Evolutionary conservation across 2,888 invertebrate genomes (phyloP).

Genomic region (Vandiemenella viatica): DNA sequence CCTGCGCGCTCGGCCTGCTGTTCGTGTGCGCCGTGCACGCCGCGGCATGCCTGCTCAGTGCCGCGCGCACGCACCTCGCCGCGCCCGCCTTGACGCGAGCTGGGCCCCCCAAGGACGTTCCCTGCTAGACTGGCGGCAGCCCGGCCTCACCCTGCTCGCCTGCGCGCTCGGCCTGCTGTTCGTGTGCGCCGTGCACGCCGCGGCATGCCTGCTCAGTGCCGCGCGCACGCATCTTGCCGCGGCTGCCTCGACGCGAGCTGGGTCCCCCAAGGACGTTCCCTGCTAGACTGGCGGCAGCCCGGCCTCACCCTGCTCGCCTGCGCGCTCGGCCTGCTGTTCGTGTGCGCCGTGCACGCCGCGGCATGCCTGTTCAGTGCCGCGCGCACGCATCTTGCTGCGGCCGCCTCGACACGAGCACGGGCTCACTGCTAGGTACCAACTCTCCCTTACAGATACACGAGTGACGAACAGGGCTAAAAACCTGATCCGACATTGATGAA

Average conservation of each 20-base stretch:
- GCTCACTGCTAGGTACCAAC: too few species aligned
- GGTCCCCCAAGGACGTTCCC: conserved; percentile 27
- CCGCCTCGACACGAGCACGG: not conserved
- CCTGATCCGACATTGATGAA: too few species aligned
- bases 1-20: conserved; percentile 41
- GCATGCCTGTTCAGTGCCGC: too few species aligned
- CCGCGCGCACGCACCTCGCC: conserved; percentile 5
- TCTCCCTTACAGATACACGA: too few species aligned
- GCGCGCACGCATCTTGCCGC: conserved; percentile 2
- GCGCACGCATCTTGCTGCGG: not conserved
- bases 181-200: conserved; percentile 42
- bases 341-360: conserved; percentile 43
- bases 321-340: conserved; percentile 39
- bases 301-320: conserved; percentile 40
- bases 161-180: conserved; percentile 42
- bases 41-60: conserved; percentile 35
- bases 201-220: conserved; percentile 35
- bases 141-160: conserved; percentile 40
- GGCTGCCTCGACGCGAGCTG: not conserved
- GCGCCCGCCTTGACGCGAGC: not conserved
- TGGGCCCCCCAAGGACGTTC: conserved; percentile 23
- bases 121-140: conserved; percentile 58
- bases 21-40: conserved; percentile 45
- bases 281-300: conserved; percentile 60
- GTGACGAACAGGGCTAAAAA: too few species aligned